Conservation (phyloP, 2,113 vertebrate species). For the Cebus imitator region DNA sequence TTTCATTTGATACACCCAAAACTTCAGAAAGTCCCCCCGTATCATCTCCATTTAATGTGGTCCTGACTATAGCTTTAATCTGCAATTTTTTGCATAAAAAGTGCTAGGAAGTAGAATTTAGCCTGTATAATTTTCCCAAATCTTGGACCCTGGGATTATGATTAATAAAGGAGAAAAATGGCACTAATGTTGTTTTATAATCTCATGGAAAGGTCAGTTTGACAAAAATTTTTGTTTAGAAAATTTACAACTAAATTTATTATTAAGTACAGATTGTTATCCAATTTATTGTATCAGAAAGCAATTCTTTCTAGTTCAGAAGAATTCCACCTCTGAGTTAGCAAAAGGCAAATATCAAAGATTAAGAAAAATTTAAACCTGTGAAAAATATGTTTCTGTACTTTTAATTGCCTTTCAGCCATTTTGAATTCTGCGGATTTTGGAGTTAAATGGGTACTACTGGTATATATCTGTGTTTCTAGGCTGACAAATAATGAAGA, state of each 20-base stretch:
- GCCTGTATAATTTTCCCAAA: neutral
- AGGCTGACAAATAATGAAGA: neutral
- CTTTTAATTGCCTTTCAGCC: neutral
- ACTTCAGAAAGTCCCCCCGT: neutral
- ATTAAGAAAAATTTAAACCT: neutral
- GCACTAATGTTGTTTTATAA: neutral
- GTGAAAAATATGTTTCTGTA: neutral
- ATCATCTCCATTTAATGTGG: neutral
- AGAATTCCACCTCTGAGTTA: neutral
- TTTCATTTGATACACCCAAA: neutral
- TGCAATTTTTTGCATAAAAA: neutral
- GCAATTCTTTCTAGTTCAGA: neutral
- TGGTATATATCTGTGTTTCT: neutral
- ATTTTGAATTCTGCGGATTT: neutral
- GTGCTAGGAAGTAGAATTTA: neutral
- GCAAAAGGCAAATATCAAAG: neutral
- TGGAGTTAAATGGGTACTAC: neutral
- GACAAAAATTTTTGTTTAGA: neutral
- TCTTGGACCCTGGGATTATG: neutral
- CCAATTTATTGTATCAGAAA: neutral
- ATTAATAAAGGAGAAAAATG: neutral
- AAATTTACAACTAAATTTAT: conserved; percentile 19
- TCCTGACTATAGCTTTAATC: neutral
- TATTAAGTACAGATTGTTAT: neutral
- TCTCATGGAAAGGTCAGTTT: neutral